Evolutionary conservation across 2,888 invertebrate genomes (phyloP).

Genomic region (Xiphydria camelus): DNA sequence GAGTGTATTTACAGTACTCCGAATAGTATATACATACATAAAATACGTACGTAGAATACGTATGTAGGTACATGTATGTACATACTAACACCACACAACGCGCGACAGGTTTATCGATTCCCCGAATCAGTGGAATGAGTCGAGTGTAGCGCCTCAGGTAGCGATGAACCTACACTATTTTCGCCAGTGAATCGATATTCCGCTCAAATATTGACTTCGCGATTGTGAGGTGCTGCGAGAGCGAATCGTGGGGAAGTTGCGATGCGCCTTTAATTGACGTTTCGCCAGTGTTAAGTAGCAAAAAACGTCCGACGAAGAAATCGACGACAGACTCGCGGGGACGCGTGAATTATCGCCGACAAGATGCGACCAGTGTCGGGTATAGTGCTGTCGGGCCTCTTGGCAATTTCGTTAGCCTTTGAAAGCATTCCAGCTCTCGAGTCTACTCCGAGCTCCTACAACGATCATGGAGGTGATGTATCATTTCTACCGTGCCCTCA

Average conservation of each 20-base stretch:
- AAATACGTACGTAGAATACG: no score
- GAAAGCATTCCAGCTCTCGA: slow-evolving; percentile 41
- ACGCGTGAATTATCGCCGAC: neutral
- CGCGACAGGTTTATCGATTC: no score
- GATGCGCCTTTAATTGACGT: slow-evolving; percentile 35
- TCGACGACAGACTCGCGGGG: neutral
- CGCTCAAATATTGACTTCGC: slow-evolving; percentile 56
- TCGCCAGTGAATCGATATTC: slow-evolving; percentile 54
- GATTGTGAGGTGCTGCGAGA: slow-evolving; percentile 40
- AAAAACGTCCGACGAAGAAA: neutral
- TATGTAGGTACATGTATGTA: no score
- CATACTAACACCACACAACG: no score
- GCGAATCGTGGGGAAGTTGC: slow-evolving; percentile 29
- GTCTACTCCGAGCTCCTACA: slow-evolving; percentile 49
- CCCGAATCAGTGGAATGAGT: no score
- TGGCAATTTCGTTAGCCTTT: slow-evolving; percentile 47
- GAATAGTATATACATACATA: no score
- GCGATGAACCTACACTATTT: slow-evolving; percentile 37
- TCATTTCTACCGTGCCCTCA: slow-evolving; percentile 24
- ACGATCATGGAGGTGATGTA: slow-evolving; percentile 55
- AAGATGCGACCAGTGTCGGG: slow-evolving; percentile 42
- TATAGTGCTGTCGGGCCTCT: slow-evolving; percentile 43
- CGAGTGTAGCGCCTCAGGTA: slow-evolving; percentile 32
- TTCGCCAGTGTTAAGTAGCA: slow-evolving; percentile 7
- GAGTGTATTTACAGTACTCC: no score